Evolutionary conservation across 2,888 invertebrate genomes (phyloP).

Genomic region (Pristionchus arcanus): DNA sequence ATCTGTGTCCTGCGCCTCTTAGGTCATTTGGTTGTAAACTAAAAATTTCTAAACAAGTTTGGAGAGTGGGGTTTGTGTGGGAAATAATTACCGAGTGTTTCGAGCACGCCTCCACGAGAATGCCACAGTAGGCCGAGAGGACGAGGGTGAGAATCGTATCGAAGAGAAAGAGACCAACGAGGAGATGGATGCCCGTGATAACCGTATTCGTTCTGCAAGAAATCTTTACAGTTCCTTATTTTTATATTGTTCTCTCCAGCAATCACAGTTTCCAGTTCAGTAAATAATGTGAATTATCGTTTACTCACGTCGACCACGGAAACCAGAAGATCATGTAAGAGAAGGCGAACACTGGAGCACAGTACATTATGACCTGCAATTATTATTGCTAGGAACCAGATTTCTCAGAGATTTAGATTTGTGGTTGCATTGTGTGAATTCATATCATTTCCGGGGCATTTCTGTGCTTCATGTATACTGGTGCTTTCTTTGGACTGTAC

Average conservation of each 20-base stretch:
- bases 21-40: too few relatives aligned
- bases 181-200: constrained; percentile 80
- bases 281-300: constrained; percentile 28
- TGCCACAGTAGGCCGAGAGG: constrained; percentile 79
- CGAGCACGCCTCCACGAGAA: constrained; percentile 80
- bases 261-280: background rate
- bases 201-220: constrained; percentile 61
- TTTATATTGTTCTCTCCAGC: background rate
- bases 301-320: constrained; percentile 79
- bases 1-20: too few relatives aligned
- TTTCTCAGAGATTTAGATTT: background rate
- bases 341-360: constrained; percentile 79
- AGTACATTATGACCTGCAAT: constrained; percentile 79
- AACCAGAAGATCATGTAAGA: constrained; percentile 80
- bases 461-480: constrained; percentile 73
- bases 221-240: background rate
- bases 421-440: background rate
- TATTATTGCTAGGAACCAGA: background rate
- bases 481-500: background rate
- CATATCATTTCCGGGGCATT: background rate
- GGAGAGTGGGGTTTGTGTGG: too few relatives aligned
- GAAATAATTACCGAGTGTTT: constrained; percentile 65
- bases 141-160: constrained; percentile 80
- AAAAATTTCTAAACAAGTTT: too few relatives aligned
- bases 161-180: constrained; percentile 80